Conservation (phyloP, 1,140 invertebrate genomes). For the Leptopilina clavipes region DNA sequence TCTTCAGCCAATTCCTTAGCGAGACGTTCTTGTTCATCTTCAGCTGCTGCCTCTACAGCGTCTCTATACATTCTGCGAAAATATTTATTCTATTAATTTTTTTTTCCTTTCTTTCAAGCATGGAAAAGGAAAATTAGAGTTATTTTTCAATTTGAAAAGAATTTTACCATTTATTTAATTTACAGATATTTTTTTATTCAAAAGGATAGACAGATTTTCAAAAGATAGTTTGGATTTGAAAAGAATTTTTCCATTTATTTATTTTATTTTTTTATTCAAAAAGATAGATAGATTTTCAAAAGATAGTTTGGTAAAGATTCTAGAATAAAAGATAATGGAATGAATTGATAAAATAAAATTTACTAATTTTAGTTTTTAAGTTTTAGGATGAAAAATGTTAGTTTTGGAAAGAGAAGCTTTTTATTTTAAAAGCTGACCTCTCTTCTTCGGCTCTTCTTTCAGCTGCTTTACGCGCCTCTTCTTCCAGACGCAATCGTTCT, state of each 20-base stretch:
- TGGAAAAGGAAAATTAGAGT: background rate
- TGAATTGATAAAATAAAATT: background rate
- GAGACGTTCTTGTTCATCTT: slow-evolving; percentile 51
- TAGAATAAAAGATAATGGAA: too few species aligned
- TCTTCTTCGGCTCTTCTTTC: slow-evolving; percentile 54
- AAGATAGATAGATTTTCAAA: too few species aligned
- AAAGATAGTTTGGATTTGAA: too few species aligned
- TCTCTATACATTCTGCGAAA: slow-evolving; percentile 61
- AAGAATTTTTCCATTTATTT: too few species aligned
- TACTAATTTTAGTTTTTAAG: background rate
- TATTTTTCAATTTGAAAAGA: background rate
- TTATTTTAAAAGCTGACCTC: slow-evolving; percentile 51
- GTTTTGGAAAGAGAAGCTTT: background rate
- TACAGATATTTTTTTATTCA: too few species aligned
- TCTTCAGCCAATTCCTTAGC: slow-evolving; percentile 52
- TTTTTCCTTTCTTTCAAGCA: background rate
- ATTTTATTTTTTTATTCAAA: too few species aligned
- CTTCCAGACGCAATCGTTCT: slow-evolving; percentile 51
- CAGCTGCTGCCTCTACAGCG: slow-evolving; percentile 53
- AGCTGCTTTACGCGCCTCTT: slow-evolving; percentile 60
- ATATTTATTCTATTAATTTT: slow-evolving; percentile 42
- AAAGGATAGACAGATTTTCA: too few species aligned
- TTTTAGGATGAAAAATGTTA: slow-evolving; percentile 22
- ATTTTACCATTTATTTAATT: too few species aligned
- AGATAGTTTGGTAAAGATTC: too few species aligned